Evolutionary conservation across 2,113 vertebrate genomes (phyloP).

Genomic region (Odontesthes bonariensis): DNA sequence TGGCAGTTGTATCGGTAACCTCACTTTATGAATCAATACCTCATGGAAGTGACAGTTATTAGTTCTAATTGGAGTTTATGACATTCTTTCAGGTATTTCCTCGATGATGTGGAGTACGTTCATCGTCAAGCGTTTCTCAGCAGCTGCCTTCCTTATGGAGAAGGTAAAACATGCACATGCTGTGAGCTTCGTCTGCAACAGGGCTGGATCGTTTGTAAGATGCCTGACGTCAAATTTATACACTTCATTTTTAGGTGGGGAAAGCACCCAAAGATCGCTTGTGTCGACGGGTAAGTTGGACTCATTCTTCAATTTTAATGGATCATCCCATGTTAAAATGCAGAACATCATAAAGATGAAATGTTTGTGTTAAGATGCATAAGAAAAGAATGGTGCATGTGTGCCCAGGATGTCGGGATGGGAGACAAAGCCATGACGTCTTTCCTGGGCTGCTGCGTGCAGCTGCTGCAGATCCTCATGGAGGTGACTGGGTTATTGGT

Average conservation of each 20-base stretch:
- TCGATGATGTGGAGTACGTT: constrained; percentile 99
- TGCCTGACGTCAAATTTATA: neutral
- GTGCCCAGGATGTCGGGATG: constrained; percentile 93
- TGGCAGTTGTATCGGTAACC: no score
- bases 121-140: constrained; percentile 94
- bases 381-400: neutral
- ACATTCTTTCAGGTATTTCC: constrained; percentile 85
- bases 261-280: constrained; percentile 97
- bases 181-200: neutral
- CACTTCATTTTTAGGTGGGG: constrained; percentile 86
- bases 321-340: no score
- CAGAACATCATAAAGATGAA: no score
- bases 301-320: neutral
- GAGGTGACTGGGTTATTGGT: constrained; percentile 89
- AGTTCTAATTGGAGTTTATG: neutral
- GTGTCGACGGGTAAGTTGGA: constrained; percentile 89
- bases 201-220: neutral
- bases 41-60: neutral
- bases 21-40: neutral
- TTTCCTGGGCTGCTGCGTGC: constrained; percentile 92
- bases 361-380: neutral
- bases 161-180: constrained; percentile 82
- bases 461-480: constrained; percentile 92
- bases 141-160: constrained; percentile 93
- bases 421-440: constrained; percentile 89